Evolutionary conservation across 2,797 vertebrate genomes (phyloP).

Genomic region (Tamandua tetradactyla): DNA sequence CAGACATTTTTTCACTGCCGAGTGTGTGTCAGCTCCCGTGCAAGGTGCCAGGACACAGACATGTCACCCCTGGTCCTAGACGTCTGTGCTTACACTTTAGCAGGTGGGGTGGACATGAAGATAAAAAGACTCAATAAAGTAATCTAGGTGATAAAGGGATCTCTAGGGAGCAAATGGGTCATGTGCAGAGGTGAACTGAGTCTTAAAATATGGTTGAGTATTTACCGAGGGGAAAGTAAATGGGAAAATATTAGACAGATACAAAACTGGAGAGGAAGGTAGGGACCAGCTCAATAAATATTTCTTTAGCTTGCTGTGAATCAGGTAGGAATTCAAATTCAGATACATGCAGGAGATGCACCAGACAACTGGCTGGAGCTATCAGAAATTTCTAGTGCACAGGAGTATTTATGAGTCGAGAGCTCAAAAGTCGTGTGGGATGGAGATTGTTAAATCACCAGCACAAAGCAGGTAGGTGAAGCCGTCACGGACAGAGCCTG

Average conservation of each 20-base stretch:
- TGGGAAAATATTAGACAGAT: not conserved
- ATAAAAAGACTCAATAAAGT: not conserved
- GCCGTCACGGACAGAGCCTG: not conserved
- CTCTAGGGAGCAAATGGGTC: not conserved
- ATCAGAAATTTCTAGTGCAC: not conserved
- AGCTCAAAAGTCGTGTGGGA: not conserved
- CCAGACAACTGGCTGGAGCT: not conserved
- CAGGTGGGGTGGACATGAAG: not conserved
- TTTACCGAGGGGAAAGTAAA: not conserved
- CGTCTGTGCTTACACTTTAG: not conserved
- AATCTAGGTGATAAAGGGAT: not conserved
- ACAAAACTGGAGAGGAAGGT: not conserved
- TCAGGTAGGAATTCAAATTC: not conserved
- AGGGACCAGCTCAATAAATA: not conserved
- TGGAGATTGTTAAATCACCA: not conserved
- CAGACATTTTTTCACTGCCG: not conserved
- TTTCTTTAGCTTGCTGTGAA: not conserved
- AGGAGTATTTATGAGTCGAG: not conserved
- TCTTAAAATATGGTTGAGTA: not conserved
- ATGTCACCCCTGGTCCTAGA: not conserved
- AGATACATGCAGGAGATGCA: not conserved
- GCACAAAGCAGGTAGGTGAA: not conserved
- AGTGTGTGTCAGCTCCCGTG: rapidly evolving
- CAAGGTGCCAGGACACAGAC: not conserved
- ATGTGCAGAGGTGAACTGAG: not conserved